Percentiles rank a stretch among this genome's conserved stretches.
Evolutionary conservation across 1,140 invertebrate genomes (phyloP).

Genomic region (Lucilia sericata): DNA sequence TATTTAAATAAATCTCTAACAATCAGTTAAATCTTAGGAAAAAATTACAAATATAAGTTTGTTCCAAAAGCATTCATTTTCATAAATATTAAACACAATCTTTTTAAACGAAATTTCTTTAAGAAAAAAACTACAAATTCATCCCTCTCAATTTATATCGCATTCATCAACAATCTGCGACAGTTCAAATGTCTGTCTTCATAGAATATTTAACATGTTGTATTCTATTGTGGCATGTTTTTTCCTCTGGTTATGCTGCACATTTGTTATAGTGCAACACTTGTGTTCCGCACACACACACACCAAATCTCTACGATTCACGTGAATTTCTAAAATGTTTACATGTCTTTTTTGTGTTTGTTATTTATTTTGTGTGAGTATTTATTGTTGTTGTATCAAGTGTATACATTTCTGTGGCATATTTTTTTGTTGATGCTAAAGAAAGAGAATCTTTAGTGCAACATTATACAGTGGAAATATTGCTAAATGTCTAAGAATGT

Average conservation of each 20-base stretch:
- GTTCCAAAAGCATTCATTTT: no score
- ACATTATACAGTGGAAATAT: no score
- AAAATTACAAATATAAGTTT: no score
- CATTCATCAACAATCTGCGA: not conserved
- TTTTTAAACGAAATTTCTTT: no score
- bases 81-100: no score
- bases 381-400: not conserved
- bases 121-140: not conserved
- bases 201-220: not conserved
- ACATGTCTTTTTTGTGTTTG: not conserved
- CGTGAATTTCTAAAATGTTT: slow-evolving; percentile 7
- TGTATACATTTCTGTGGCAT: not conserved
- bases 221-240: slow-evolving; percentile 3
- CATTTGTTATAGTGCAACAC: not conserved
- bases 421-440: not conserved
- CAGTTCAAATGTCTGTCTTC: not conserved
- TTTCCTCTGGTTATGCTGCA: not conserved
- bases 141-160: not conserved
- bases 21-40: no score
- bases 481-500: no score
- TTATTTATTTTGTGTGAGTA: not conserved
- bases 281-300: not conserved
- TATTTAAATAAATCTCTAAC: no score
- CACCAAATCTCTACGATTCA: not conserved
- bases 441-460: no score